Evolutionary conservation across 2,797 vertebrate species (phyloP).

Genomic region (Scarus forsteni): DNA sequence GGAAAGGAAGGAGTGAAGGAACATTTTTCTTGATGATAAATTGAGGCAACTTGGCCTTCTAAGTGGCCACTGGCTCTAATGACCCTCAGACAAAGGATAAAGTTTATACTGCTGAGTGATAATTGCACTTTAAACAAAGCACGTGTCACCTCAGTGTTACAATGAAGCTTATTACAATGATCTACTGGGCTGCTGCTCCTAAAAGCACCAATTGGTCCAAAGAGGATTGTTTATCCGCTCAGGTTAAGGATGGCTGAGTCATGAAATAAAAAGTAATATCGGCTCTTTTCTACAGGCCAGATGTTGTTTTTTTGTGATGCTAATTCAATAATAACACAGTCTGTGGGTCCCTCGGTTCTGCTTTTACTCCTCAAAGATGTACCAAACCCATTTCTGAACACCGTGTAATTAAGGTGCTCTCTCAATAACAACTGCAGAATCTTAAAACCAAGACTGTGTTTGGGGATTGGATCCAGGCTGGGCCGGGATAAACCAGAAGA

Average conservation of each 20-base stretch:
- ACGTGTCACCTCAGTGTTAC: slow-evolving; percentile 37
- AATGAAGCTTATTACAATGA: slow-evolving; percentile 43
- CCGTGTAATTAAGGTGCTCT: neutral
- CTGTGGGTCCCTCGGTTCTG: neutral
- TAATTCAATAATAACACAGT: neutral
- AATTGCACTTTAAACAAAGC: slow-evolving; percentile 34
- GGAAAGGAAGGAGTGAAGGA: neutral
- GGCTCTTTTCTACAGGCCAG: neutral
- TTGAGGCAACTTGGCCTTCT: slow-evolving; percentile 21
- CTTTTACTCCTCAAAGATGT: slow-evolving; percentile 22
- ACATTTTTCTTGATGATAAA: slow-evolving; percentile 38
- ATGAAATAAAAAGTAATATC: slow-evolving; percentile 2
- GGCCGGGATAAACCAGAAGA: neutral
- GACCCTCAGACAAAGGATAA: slow-evolving; percentile 18
- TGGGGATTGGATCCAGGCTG: neutral
- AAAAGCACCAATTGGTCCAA: slow-evolving; percentile 30
- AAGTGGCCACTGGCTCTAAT: slow-evolving; percentile 50
- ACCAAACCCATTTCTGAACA: slow-evolving; percentile 13
- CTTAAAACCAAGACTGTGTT: neutral
- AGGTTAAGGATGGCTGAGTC: slow-evolving; percentile 19
- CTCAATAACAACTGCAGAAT: neutral
- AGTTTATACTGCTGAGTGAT: slow-evolving; percentile 44
- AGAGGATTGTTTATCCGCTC: slow-evolving; percentile 11
- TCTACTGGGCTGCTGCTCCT: slow-evolving; percentile 5
- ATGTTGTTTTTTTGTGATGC: neutral